phyloP scores from a whole-genome alignment of 2,797 vertebrate genomes.

The Euphonia xanthogaster region DNA sequence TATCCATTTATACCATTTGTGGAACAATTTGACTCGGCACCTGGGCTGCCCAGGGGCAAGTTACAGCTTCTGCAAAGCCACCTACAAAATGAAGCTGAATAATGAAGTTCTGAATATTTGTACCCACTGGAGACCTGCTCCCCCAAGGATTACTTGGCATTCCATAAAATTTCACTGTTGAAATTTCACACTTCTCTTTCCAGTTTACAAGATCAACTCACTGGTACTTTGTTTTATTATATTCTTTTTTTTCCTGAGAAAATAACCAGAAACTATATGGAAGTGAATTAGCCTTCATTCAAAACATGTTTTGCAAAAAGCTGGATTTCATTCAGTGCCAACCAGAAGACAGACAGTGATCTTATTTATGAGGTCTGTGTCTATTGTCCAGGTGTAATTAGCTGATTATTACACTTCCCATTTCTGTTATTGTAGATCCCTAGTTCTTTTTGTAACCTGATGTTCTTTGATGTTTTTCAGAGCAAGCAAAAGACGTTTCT shows the following conservation, averaged over 20 bases:
- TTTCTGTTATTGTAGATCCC: conserved; percentile 28
- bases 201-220: background rate
- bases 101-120: background rate
- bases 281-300: background rate
- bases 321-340: background rate
- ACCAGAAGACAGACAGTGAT: background rate
- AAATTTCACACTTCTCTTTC: background rate
- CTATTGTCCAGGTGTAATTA: conserved; percentile 22
- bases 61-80: background rate
- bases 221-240: background rate
- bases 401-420: conserved; percentile 32
- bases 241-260: background rate
- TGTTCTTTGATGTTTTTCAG: background rate
- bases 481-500: conserved; percentile 29
- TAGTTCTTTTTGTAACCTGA: background rate
- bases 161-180: background rate
- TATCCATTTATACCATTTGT: background rate
- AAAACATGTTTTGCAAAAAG: conserved; percentile 27
- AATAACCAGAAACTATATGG: background rate
- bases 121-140: background rate
- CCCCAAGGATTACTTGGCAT: background rate
- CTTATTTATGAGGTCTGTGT: background rate
- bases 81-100: background rate
- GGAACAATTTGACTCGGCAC: background rate
- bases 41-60: background rate